Conservation (phyloP, 2,113 vertebrate species). For the Leptosomus discolor region DNA sequence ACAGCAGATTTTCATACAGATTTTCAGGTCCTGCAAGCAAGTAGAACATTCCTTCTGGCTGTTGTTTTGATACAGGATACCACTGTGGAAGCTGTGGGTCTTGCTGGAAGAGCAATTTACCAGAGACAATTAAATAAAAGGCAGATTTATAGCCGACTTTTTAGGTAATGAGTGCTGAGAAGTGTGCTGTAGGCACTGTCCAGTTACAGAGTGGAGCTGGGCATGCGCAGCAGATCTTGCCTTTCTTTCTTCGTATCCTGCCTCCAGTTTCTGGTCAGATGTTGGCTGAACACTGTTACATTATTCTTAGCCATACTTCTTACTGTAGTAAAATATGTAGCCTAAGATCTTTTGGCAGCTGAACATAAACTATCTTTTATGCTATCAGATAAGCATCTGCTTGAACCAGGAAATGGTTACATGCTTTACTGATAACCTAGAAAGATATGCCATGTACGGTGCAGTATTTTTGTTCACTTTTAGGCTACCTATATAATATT, state of each 20-base stretch:
- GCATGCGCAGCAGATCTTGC: not conserved
- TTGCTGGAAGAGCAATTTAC: not conserved
- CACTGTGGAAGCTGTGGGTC: not conserved
- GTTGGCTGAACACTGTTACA: accelerated
- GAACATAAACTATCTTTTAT: not conserved
- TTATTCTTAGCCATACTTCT: not conserved
- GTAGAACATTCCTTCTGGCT: not conserved
- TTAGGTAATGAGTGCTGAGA: not conserved
- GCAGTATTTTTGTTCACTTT: not conserved
- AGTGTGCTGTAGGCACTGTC: no score
- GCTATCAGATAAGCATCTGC: not conserved
- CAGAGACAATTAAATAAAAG: not conserved
- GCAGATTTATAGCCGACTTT: not conserved
- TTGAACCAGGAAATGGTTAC: not conserved
- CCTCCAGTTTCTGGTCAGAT: not conserved
- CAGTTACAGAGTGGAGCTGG: not conserved
- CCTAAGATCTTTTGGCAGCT: conserved; percentile 9
- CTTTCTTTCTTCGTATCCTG: not conserved
- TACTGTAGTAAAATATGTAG: not conserved
- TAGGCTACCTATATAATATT: not conserved
- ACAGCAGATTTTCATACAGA: not conserved
- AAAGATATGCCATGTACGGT: not conserved
- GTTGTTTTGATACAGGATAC: not conserved
- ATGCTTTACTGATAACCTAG: not conserved
- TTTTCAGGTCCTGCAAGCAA: not conserved